phyloP scores from a whole-genome alignment of 2,113 vertebrate species.

The Platysternon megacephalum region DNA sequence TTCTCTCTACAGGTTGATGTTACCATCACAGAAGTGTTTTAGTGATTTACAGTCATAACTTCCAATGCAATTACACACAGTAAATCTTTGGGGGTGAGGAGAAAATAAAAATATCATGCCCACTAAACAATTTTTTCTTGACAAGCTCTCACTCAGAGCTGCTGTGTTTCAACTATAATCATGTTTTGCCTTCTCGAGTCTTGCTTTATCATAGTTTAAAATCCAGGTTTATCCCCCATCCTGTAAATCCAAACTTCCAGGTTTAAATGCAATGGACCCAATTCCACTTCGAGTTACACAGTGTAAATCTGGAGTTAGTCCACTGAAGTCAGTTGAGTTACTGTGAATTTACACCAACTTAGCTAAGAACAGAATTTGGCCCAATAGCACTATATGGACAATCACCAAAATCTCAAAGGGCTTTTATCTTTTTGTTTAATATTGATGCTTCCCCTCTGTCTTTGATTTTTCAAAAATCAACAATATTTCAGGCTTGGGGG shows the following conservation, averaged over 20 bases:
- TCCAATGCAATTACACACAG: constrained; percentile 70
- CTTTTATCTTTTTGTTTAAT: background rate
- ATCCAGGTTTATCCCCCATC: constrained; percentile 21
- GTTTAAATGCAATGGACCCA: background rate
- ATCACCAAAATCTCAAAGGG: background rate
- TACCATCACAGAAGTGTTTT: constrained; percentile 74
- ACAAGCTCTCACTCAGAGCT: constrained; percentile 4
- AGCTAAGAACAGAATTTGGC: background rate
- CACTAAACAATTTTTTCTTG: constrained; percentile 57
- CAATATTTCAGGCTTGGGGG: background rate
- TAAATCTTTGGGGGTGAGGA: constrained; percentile 70
- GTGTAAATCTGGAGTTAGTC: constrained; percentile 35
- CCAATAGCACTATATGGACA: background rate
- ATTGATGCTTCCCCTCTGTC: background rate
- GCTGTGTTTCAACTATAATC: background rate
- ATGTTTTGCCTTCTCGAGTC: background rate
- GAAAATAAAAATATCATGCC: constrained; percentile 74
- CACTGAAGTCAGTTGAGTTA: background rate
- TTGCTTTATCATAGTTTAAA: background rate
- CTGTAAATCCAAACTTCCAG: constrained; percentile 33
- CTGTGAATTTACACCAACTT: background rate
- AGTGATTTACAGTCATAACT: constrained; percentile 75
- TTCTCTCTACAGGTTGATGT: constrained; percentile 52
- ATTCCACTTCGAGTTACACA: background rate
- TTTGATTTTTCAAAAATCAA: background rate